These are phyloP conservation scores for Sebastes fasciatus DNA, from an alignment of 2,113 vertebrate genomes.

Conservation along the genomic window DNA sequence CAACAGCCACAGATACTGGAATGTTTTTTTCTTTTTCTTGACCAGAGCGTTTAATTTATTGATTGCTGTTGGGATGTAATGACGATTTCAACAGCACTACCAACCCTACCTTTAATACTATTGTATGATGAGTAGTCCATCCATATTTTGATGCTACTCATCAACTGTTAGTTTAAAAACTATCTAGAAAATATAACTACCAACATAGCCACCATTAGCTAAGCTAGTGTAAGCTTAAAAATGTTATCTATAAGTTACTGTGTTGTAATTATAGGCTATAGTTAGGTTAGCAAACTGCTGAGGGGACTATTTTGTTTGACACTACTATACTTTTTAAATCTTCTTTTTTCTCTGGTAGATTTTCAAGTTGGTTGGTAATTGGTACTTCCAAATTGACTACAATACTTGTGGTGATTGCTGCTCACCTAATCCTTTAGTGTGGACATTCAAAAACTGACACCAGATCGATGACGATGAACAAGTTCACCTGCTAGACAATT, in stretches of 20 bases:
- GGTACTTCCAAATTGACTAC: not conserved
- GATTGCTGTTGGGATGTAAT: no score
- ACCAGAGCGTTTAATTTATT: no score
- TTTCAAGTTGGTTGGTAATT: not conserved
- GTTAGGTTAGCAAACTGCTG: not conserved
- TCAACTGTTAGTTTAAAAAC: not conserved
- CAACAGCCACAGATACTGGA: no score
- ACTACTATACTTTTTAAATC: not conserved
- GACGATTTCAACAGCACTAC: no score
- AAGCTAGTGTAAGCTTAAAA: not conserved
- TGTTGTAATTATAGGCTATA: not conserved
- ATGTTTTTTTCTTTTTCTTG: no score
- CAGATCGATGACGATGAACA: not conserved
- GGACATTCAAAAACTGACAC: conserved; percentile 1
- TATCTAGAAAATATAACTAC: not conserved
- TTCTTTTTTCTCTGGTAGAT: not conserved
- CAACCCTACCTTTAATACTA: not conserved
- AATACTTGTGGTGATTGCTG: not conserved
- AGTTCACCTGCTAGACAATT: conserved; percentile 1
- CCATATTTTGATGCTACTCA: not conserved
- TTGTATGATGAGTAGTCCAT: not conserved
- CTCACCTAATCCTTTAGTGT: not conserved
- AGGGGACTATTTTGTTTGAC: not conserved
- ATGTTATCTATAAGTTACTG: not conserved
- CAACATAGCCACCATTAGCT: not conserved